These are phyloP conservation scores for Trissoscelio sp. DNA, from an alignment of 2,888 invertebrate genomes.

Conservation along the genomic window DNA sequence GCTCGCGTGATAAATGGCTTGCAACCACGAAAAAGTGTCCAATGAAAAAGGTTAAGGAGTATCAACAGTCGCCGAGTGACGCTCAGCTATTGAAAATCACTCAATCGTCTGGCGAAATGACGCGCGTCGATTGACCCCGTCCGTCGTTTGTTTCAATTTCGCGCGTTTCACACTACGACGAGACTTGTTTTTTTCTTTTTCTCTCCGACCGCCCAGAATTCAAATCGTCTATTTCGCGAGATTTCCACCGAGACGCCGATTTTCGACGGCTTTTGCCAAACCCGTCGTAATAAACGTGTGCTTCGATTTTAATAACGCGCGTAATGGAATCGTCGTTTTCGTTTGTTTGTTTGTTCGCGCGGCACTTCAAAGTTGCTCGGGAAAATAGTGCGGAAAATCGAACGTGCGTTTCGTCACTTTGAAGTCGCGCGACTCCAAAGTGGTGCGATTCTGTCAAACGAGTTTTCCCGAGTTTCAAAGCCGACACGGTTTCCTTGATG, in stretches of 20 bases:
- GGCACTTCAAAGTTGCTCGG: constrained; percentile 37
- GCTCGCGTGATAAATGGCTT: constrained; percentile 53
- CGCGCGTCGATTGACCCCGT: constrained; percentile 54
- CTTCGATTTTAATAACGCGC: constrained; percentile 21
- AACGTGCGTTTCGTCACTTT: constrained; percentile 44
- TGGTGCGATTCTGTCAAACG: constrained; percentile 42
- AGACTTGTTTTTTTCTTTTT: constrained; percentile 17
- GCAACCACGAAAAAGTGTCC: constrained; percentile 44
- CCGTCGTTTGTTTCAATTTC: constrained; percentile 61
- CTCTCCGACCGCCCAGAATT: constrained; percentile 56
- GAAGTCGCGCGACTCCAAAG: constrained; percentile 22
- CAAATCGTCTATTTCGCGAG: constrained; percentile 58
- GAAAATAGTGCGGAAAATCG: constrained; percentile 48
- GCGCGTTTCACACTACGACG: constrained; percentile 28
- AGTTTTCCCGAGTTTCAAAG: constrained; percentile 46
- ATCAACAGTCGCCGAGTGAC: constrained; percentile 50
- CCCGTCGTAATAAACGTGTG: background rate
- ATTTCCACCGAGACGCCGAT: constrained; percentile 12
- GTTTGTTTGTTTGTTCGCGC: constrained; percentile 13
- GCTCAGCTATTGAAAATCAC: constrained; percentile 57
- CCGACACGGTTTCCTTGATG: constrained; percentile 25
- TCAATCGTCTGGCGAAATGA: constrained; percentile 54
- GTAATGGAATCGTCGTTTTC: background rate
- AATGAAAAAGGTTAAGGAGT: constrained; percentile 58
- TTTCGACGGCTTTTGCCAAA: background rate